These are phyloP conservation scores for Aldrovandia affinis DNA, from an alignment of 2,797 vertebrate genomes.

Conservation along the genomic window DNA sequence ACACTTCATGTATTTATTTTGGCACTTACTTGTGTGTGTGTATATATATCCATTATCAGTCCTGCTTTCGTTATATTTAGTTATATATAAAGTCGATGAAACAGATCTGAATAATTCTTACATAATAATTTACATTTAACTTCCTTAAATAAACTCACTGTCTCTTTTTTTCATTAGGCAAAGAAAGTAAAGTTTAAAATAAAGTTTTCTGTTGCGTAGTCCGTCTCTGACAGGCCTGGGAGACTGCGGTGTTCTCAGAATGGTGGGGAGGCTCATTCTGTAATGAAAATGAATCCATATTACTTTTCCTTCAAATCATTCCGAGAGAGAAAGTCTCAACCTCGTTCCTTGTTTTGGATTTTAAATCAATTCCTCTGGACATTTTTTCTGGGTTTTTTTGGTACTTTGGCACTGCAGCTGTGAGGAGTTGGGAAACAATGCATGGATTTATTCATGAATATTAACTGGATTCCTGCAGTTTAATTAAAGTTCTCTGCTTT, in stretches of 20 bases:
- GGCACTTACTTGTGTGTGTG: no score
- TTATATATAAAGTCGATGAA: no score
- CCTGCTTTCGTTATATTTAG: not conserved
- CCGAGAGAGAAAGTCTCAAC: not conserved
- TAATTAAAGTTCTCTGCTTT: not conserved
- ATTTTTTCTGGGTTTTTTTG: no score
- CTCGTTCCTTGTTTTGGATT: not conserved
- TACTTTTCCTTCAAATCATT: not conserved
- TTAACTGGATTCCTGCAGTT: not conserved
- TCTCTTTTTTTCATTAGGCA: not conserved
- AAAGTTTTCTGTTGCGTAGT: not conserved
- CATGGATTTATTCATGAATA: conserved; percentile 2
- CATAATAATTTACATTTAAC: no score
- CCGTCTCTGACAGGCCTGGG: not conserved
- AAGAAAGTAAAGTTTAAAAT: not conserved
- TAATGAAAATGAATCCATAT: not conserved
- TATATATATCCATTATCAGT: not conserved
- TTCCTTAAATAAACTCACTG: not conserved
- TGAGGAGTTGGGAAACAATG: not conserved
- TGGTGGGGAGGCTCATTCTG: not conserved
- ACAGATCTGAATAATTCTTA: no score
- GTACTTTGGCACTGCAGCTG: not conserved
- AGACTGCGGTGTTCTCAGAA: not conserved
- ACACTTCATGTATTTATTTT: no score
- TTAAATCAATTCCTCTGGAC: not conserved